Evolutionary conservation across 2,888 invertebrate species (phyloP), one percentile per base, ranked within the genome.

Genomic region (Lysandra bellargus): DNA sequence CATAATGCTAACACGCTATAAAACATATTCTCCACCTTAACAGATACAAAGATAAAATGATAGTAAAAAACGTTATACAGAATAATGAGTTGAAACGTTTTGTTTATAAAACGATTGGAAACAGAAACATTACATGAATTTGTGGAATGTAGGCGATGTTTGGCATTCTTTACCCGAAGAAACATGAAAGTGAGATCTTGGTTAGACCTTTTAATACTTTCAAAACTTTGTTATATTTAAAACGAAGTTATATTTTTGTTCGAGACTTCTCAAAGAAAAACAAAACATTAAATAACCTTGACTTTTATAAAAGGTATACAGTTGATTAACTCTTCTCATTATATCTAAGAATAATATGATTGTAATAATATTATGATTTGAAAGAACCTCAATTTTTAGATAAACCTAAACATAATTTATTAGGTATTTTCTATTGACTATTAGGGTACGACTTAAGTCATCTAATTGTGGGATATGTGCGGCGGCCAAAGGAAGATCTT

Each of bases 171-270:
- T 4, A 30, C 14, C 17, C 5, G 33, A 17, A 33, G 14, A 4
- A 69, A 69, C 17, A 69, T 69, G 69, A 37, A 64, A 69, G 69
- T 69, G 33, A 69, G 14, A 37, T 64, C 9, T 4, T 64, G 64
- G 64, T 33, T 69, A 17, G 69, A 69, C 17, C 69, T 69, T 69
- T 30, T 12, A 64, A 37, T 17, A 69, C 69, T 69, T 69, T 69
- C 14, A 37, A 23, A 69, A 69, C 69, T 33, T 33, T 17, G 64
- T 17, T 69, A 37, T 14, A 37, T 69, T 69, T 69, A 69, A 64
- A 69, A 14, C 69, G 14, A 69, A 69, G 33, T 14, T 69, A 33
- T 69, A 37, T 69, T 69, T 33, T 69, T 69, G 37, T 37, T 69
- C 14, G 69, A 69, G 33, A 37, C 33, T 30, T 69, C 33, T 37